Base-by-base conservation (phyloP, 1,140 invertebrate species). In the Pseudachorutes palmiensis region DNA sequence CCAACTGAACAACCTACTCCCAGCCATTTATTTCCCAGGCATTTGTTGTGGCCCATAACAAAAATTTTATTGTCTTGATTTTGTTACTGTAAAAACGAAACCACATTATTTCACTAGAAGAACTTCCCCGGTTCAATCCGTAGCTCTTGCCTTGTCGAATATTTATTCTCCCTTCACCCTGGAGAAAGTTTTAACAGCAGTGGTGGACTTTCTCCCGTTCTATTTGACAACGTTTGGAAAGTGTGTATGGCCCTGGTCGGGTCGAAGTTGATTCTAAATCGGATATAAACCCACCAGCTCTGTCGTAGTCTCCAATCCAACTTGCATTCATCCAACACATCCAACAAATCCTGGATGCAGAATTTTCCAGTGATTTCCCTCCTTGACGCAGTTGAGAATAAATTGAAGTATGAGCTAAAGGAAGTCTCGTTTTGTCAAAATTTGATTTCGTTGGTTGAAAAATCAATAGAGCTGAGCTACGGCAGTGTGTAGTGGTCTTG, bases 101-200 rank as follows among this genome's bases (percentile, higher is more conserved):
- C n/a, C n/a, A n/a, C n/a, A n/a, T n/a, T n/a, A n/a, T n/a, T n/a
- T n/a, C n/a, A n/a, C n/a, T n/a, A n/a, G n/a, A n/a, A n/a, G n/a
- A n/a, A n/a, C n/a, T n/a, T n/a, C n/a, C 51, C 51, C 5, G 51
- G 9, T 55, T 24, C 51, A 5, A 16, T 26, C 24, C 51, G 12
- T 19, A 16, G 5, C 51, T 55, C 12, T 55, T 55, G 12, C 24
- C 24, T 55, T 26, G 14, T 55, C 24, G 12, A 55, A 24, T 55
- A 55, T 55, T 55, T 55, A 55, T 55, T 55, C 51, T 26, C 12
- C 9, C 12, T 24, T 22, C 24, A 14, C 5, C 12, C 5, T n/a
- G n/a, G n/a, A n/a, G n/a, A n/a, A n/a, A n/a, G 51, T 55, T 55
- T 55, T 55, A 55, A 55, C 51, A 55, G 51, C 36, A 41, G 5